Percentiles rank a stretch among this genome's conserved stretches.
Conservation (phyloP, 2,797 vertebrate genomes). For the Chrysocyon brachyurus region DNA sequence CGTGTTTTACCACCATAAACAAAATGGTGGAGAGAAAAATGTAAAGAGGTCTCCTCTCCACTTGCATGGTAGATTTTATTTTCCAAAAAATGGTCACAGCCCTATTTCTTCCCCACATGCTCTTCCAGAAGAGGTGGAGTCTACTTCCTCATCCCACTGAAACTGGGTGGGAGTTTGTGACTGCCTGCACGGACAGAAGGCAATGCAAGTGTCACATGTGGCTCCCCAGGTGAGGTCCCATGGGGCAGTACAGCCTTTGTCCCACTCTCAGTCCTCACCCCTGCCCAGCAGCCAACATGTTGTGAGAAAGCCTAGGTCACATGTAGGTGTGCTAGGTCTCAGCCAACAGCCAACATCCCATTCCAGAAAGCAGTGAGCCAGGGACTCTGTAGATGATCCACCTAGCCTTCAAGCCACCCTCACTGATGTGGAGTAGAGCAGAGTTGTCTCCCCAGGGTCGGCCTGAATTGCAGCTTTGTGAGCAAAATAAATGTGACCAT, state of each 20-base stretch:
- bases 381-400: background rate
- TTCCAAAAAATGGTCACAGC: background rate
- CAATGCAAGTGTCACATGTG: rapidly evolving
- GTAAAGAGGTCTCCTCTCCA: background rate
- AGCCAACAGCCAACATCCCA: background rate
- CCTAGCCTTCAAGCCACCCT: background rate
- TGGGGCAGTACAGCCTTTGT: background rate
- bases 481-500: background rate
- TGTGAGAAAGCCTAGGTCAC: background rate
- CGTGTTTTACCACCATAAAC: background rate
- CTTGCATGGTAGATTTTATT: background rate
- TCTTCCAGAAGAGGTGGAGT: background rate
- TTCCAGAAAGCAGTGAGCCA: background rate
- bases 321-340: background rate
- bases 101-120: background rate
- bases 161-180: background rate
- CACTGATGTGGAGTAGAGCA: background rate
- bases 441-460: background rate
- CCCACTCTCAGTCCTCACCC: background rate
- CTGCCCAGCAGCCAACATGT: background rate
- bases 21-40: background rate
- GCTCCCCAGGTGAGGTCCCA: background rate
- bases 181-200: background rate
- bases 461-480: background rate
- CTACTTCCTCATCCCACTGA: background rate